A percentile compares a stretch with the other conserved stretches of the same genome.
Evolutionary conservation across 2,888 invertebrate genomes (phyloP).

Genomic region (Drosophila buzzatii): DNA sequence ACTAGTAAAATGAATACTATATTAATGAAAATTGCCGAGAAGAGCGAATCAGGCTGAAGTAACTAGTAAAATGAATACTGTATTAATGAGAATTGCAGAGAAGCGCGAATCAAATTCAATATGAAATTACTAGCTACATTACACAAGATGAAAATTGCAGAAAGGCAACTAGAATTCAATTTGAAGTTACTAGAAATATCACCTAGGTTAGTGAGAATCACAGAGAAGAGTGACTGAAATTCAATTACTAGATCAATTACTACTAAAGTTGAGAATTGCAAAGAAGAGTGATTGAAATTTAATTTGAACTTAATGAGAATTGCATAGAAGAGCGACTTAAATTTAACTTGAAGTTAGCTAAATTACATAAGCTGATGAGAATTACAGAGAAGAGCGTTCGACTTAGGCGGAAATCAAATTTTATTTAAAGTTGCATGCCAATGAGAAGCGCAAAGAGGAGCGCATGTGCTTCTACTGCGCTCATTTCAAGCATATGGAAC

Average conservation of each 20-base stretch:
- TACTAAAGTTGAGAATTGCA: neutral
- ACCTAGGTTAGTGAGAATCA: too few species aligned
- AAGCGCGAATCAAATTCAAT: neutral
- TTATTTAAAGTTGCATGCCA: neutral
- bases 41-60: too few species aligned
- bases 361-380: neutral
- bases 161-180: too few species aligned
- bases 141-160: too few species aligned
- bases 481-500: too few species aligned
- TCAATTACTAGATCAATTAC: too few species aligned
- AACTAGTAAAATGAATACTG: too few species aligned
- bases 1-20: too few species aligned
- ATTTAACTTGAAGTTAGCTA: neutral
- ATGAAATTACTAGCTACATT: too few species aligned
- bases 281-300: neutral
- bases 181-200: neutral
- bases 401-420: neutral
- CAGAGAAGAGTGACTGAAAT: too few species aligned
- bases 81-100: neutral
- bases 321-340: neutral
- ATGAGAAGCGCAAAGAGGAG: neutral
- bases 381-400: neutral
- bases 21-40: conserved; percentile 1
- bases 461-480: too few species aligned
- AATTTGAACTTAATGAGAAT: neutral